Evolutionary conservation across 1,140 invertebrate genomes (phyloP), one percentile per base, ranked within the genome.

Genomic region (Drosophila tsacasi): DNA sequence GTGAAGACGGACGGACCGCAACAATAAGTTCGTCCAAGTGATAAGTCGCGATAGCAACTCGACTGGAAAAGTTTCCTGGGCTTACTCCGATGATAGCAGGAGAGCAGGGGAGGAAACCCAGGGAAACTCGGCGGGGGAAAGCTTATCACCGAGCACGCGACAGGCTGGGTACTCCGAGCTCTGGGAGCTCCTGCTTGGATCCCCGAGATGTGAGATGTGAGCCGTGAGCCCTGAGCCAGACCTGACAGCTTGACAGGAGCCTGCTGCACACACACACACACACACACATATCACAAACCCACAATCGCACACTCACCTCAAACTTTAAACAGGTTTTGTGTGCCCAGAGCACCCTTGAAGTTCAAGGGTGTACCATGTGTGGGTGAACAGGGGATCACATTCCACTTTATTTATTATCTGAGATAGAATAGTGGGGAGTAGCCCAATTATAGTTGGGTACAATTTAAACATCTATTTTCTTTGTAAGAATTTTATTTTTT

Each of bases 211-310:
- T 37, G 67, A 23, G 21, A 75, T 27, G 30, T 42, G 67, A 58
- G 67, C 19, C 42, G 9, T 66, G 62, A 54, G 67, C 42, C 52
- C 62, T 79, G 68, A 80, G 77, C 68, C 62, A 75, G 69, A 85
- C 69, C 72, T 90, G 85, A 90, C 85, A 90, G 85, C 62, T 91
- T 90, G 85, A 90, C 85, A 82, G 72, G 63, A 59, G 55, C 55
- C 73, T 61, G 66, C 35, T 50, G 37, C 49, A 37, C 49, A 55
- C 35, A 12, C 35, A 17, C 59, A 40, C 46, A 17, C 66, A 30
- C 2, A 19, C 47, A 19, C 60, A 52, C 66, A 63, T 40, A 42
- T 39, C 67, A 46, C 47, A 54, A 40, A 59, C 67, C 55, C 44
- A 35, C 47, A 30, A 27, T 2, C 42, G 6, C 58, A 61, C 66